Base-by-base conservation (phyloP, 2,888 invertebrate species). In the Tenthredo scrophulariae region DNA sequence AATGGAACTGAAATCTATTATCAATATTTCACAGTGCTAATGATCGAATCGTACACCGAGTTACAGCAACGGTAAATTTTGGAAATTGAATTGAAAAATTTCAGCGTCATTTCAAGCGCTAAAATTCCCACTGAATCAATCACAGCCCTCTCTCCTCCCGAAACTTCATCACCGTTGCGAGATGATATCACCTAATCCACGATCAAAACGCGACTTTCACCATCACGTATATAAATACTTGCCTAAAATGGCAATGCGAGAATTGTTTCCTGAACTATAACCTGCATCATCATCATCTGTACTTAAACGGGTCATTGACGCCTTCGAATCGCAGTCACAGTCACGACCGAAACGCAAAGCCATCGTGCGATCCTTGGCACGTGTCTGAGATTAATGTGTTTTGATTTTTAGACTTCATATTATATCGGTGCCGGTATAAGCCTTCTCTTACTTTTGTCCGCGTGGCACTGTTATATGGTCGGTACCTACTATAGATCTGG, bases 361-460 rank as follows among this genome's bases (percentile, higher is more conserved):
- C 90, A 89, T 90, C 91, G 91, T 91, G 92, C 91, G 92, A 92
- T 92, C 91, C 88, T 86, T 84, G 92, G 90, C 93, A 93, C 93
- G 93, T 93, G 93, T 86, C 91, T 85, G 88, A 91, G 93, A 93
- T 93, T 92, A 93, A 93, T 92, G 92, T 93, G 92, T 93, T 93
- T 93, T 93, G 93, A 93, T 93, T 93, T 93, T 92, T 92, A 91
- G 92, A 92, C 92, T 92, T 90, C 87, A 90, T 89, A 91, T 93
- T 92, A 90, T 91, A 89, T 87, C 85, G 88, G 86, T 86, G 86
- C 90, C 87, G 86, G 83, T 86, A 85, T 89, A 90, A 91, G 90
- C 90, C 90, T 90, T 89, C 89, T 75, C 88, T 74, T 85, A 85
- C 86, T 86, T 89, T 90, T 91, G 90, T 91, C 86, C 86, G 85